Conservation (phyloP, 1,140 invertebrate species). For the Bombus confusus region DNA sequence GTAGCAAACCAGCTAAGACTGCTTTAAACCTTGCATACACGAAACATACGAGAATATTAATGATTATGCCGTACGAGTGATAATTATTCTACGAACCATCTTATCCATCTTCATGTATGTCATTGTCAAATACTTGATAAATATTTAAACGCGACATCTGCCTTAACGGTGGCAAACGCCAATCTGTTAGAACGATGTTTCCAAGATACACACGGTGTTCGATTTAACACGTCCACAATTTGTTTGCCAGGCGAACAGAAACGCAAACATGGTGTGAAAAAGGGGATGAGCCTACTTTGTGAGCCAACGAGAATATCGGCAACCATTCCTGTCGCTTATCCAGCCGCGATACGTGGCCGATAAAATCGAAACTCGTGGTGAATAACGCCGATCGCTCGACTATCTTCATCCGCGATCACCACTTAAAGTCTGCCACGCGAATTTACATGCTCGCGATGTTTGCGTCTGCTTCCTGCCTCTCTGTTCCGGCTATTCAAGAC, state of each 20-base stretch:
- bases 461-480: not conserved
- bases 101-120: not conserved
- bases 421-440: constrained; percentile 58
- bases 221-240: not conserved
- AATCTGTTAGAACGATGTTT: not conserved
- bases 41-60: constrained; percentile 3
- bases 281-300: constrained; percentile 18
- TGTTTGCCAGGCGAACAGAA: not conserved
- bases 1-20: constrained; percentile 11
- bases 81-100: not conserved
- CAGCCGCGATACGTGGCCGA: constrained; percentile 47
- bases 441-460: constrained; percentile 57
- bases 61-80: not conserved
- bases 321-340: constrained; percentile 47
- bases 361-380: constrained; percentile 58
- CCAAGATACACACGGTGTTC: not conserved
- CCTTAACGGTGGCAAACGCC: not conserved
- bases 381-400: constrained; percentile 27
- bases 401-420: constrained; percentile 63
- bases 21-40: not conserved
- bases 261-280: not conserved
- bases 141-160: not conserved
- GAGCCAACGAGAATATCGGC: constrained; percentile 37
- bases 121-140: not conserved
- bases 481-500: not conserved